phyloP scores from a whole-genome alignment of 1,140 invertebrate species.

The Phocides pigmalion region DNA sequence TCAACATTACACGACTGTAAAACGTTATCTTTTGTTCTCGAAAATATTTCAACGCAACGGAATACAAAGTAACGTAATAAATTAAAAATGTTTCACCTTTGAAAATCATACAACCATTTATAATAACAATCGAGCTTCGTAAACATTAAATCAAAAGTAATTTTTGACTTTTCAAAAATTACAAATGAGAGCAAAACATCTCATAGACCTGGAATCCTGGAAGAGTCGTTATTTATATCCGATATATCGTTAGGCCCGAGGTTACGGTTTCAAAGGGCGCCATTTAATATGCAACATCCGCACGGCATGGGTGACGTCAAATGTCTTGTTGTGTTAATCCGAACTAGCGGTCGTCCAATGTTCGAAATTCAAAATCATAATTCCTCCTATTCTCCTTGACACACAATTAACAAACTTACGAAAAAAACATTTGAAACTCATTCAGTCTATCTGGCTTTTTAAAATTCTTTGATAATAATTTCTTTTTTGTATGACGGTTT shows the following conservation, averaged over 20 bases:
- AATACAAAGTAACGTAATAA: background rate
- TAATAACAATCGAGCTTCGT: background rate
- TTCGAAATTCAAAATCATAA: no score
- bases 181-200: constrained; percentile 15
- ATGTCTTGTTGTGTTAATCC: background rate
- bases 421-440: no score
- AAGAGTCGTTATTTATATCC: constrained; percentile 23
- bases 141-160: constrained; percentile 18
- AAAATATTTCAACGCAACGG: background rate
- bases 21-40: background rate
- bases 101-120: constrained; percentile 14
- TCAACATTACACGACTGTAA: no score
- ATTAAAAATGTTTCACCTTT: constrained; percentile 3
- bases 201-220: background rate
- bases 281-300: constrained; percentile 41
- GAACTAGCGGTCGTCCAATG: no score
- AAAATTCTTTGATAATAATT: no score
- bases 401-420: no score
- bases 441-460: no score
- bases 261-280: constrained; percentile 37
- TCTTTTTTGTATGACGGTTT: no score
- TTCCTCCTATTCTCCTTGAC: no score
- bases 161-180: constrained; percentile 1
- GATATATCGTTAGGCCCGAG: constrained; percentile 13
- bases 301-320: background rate